Base-by-base conservation (phyloP, 2,113 vertebrate genomes). In the Empidonax traillii region DNA sequence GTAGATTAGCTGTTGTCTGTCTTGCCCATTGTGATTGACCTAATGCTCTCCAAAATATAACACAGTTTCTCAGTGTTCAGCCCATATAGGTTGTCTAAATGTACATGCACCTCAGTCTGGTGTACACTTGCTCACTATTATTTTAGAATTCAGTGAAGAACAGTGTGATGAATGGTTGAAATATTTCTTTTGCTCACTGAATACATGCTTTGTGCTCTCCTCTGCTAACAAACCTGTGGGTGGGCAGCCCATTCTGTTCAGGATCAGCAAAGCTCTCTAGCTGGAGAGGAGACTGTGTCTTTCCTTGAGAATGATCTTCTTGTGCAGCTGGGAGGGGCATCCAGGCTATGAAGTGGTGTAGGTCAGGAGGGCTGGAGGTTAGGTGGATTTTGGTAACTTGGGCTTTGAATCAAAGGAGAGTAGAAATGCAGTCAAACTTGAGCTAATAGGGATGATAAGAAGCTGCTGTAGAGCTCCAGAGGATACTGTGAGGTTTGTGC, bases 291-390 rank as follows among this genome's bases (percentile, higher is more conserved):
- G 21, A n/a, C 47, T 47, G 21, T 56, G 21, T 39, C 31, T 78
- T 88, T 78, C 25, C 51, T 62, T 83, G 41, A 53, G n/a, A 66
- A 33, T 24, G n/a, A 52, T 68, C 44, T 68, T 58, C 1, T 27
- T 62, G 24, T 59, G 46, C 41, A 51, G 10, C 31, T 91, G 46
- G 30, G 46, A 77, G n/a, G 74, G 25, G 19, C 11, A 22, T 49
- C 35, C 2, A 2, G n/a, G 21, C 35, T 84, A 16, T 8, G 12
- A 21, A 15, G 6, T 55, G 24, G 47, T 6, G 4, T 22, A 25
- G 3, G 2, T 9, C 0, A 0, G 14, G 31, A 59, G 20, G 25
- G 25, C 84, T 91, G 72, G 17, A 75, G 8, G 33, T 80, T 49
- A 47, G 46, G 44, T 44, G 28, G 37, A 23, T 85, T 89, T 93